These are phyloP conservation scores for Oscheius sp. DNA, from an alignment of 2,888 invertebrate species.

Conservation along the genomic window DNA sequence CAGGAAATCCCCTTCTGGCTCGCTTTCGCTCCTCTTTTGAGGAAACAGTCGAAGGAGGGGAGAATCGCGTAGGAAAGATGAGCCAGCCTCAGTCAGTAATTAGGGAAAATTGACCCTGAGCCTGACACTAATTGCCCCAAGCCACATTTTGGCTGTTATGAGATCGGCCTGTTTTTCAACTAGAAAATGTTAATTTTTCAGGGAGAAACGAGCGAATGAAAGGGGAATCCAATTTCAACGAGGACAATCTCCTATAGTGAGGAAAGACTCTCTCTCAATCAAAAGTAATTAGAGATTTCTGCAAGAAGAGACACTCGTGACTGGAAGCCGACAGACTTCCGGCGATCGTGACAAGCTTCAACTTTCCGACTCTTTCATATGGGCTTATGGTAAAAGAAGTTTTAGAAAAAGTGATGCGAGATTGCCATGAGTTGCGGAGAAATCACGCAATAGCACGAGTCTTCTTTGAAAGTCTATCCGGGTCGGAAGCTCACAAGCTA, in stretches of 20 bases:
- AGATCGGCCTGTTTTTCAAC: too few relatives aligned
- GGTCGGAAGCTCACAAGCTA: conserved; percentile 7
- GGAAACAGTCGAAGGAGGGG: background rate
- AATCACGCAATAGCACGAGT: conserved; percentile 7
- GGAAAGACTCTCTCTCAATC: too few relatives aligned
- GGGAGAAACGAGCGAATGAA: too few relatives aligned
- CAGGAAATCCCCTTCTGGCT: background rate
- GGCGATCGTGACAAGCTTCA: too few relatives aligned
- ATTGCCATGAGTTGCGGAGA: background rate
- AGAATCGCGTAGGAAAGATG: conserved; percentile 13
- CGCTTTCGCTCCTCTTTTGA: too few relatives aligned
- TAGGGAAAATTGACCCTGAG: conserved; percentile 13
- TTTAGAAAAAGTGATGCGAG: background rate
- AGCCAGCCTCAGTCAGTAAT: background rate
- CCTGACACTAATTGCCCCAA: background rate
- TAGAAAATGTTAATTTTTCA: too few relatives aligned
- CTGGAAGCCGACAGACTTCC: too few relatives aligned
- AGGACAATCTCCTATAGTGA: too few relatives aligned
- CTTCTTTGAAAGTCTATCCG: background rate
- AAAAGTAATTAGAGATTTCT: background rate
- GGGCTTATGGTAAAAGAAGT: background rate
- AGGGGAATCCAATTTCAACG: too few relatives aligned
- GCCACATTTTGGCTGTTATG: too few relatives aligned
- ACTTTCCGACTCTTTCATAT: too few relatives aligned
- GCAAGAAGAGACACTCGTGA: background rate